phyloP scores from a whole-genome alignment of 2,888 invertebrate genomes.

The Tillus elongatus region DNA sequence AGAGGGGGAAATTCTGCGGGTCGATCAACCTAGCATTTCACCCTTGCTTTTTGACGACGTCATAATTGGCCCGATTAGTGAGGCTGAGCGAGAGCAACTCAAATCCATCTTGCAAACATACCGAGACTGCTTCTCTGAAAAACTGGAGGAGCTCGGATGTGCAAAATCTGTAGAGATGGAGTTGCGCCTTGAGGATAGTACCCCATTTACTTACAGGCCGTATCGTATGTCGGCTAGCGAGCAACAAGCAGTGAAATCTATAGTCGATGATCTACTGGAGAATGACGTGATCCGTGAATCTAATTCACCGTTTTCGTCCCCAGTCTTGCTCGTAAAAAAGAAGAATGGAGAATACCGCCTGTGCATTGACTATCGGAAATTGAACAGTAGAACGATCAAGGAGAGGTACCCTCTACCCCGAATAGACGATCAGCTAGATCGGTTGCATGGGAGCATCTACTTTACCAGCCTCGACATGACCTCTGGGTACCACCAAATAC shows the following conservation, averaged over 20 bases:
- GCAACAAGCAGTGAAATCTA: conserved; percentile 16
- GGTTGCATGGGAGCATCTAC: not conserved
- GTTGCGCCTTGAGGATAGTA: conserved; percentile 14
- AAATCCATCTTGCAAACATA: conserved; percentile 12
- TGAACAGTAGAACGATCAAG: not conserved
- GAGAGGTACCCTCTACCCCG: not conserved
- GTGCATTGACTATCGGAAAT: not conserved
- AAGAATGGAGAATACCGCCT: conserved; percentile 24
- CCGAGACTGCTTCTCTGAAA: conserved; percentile 16
- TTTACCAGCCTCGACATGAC: not conserved
- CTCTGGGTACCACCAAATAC: not conserved
- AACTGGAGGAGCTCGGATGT: conserved; percentile 13
- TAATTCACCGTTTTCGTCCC: conserved; percentile 25
- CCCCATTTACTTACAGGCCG: conserved; percentile 20
- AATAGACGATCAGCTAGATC: not conserved
- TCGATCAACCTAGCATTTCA: no score
- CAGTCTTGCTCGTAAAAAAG: conserved; percentile 24
- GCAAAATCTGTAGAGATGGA: conserved; percentile 15
- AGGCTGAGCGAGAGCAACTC: conserved; percentile 21
- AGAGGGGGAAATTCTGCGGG: no score
- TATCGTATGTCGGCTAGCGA: conserved; percentile 26
- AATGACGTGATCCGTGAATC: conserved; percentile 18
- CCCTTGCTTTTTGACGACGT: conserved; percentile 16
- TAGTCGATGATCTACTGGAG: conserved; percentile 17
- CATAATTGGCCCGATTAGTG: conserved; percentile 15